Percentiles rank a stretch among this genome's conserved stretches.
Conservation (phyloP, 2,888 invertebrate genomes). For the Aplocera efformata region DNA sequence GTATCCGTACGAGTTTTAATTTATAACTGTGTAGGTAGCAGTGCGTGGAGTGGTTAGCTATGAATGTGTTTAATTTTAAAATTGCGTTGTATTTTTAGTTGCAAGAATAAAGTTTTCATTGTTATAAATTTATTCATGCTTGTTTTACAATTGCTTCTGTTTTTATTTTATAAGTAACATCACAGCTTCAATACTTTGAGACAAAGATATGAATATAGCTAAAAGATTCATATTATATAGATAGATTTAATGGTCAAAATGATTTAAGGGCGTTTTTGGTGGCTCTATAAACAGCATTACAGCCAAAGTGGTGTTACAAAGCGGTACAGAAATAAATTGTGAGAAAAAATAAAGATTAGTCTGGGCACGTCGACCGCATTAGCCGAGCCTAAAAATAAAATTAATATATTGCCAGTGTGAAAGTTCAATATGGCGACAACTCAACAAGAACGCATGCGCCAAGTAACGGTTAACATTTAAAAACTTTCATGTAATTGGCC, state of each 20-base stretch:
- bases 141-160: slow-evolving; percentile 3
- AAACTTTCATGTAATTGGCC: slow-evolving; percentile 53
- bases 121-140: slow-evolving; percentile 5
- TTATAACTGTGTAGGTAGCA: slow-evolving; percentile 35
- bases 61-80: slow-evolving; percentile 24
- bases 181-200: too few relatives aligned
- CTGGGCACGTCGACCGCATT: slow-evolving; percentile 60
- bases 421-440: slow-evolving; percentile 68
- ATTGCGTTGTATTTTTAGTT: slow-evolving; percentile 5
- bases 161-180: background rate
- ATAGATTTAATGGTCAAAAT: too few relatives aligned
- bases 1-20: slow-evolving; percentile 37
- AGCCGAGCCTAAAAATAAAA: slow-evolving; percentile 68
- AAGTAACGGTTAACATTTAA: slow-evolving; percentile 48
- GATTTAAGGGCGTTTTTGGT: slow-evolving; percentile 1
- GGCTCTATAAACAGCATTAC: slow-evolving; percentile 38
- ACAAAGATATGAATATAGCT: too few relatives aligned
- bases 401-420: slow-evolving; percentile 67
- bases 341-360: slow-evolving; percentile 59
- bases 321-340: slow-evolving; percentile 66
- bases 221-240: too few relatives aligned
- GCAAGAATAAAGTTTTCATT: slow-evolving; percentile 4
- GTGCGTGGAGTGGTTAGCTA: slow-evolving; percentile 17
- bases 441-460: slow-evolving; percentile 44
- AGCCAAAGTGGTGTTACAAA: slow-evolving; percentile 64